Evolutionary conservation across 1,140 invertebrate genomes (phyloP).

Genomic region (Aphelenchoides fujianensis): DNA sequence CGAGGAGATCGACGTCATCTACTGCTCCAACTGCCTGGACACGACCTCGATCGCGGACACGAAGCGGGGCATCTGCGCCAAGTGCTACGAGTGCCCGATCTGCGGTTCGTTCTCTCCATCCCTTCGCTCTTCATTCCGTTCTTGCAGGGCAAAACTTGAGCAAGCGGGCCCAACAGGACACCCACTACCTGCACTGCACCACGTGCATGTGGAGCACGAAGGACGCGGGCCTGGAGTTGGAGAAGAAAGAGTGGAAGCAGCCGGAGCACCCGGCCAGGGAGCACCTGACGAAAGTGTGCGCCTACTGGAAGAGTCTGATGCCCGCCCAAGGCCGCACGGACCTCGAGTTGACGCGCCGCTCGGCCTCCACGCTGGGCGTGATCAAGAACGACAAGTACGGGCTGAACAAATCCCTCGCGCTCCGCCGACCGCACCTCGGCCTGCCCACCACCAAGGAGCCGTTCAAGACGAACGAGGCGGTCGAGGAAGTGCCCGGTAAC

Average conservation of each 20-base stretch:
- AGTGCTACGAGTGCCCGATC: slow-evolving; percentile 40
- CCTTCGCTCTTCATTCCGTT: slow-evolving; percentile 4
- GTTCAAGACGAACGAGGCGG: neutral
- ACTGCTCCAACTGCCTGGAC: slow-evolving; percentile 45
- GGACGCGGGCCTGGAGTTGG: slow-evolving; percentile 27
- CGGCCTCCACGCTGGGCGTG: slow-evolving; percentile 36
- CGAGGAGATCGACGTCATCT: slow-evolving; percentile 41
- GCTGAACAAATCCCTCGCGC: slow-evolving; percentile 32
- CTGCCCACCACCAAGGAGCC: slow-evolving; percentile 12
- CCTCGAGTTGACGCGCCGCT: slow-evolving; percentile 10
- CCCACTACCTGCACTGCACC: slow-evolving; percentile 46
- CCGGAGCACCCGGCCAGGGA: slow-evolving; percentile 33
- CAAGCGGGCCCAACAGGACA: slow-evolving; percentile 28
- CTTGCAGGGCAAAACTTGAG: slow-evolving; percentile 7
- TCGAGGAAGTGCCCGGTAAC: slow-evolving; percentile 27
- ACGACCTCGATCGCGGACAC: slow-evolving; percentile 27
- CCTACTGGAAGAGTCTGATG: slow-evolving; percentile 31
- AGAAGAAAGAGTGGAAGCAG: slow-evolving; percentile 28
- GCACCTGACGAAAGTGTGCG: slow-evolving; percentile 31
- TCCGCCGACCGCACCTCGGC: slow-evolving; percentile 28
- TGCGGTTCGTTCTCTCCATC: slow-evolving; percentile 34
- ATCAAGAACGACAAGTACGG: slow-evolving; percentile 36
- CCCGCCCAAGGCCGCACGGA: slow-evolving; percentile 10
- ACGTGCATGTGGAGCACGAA: slow-evolving; percentile 41
- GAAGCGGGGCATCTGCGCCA: slow-evolving; percentile 25